These are phyloP conservation scores for Rhynchophorus ferrugineus DNA, from an alignment of 1,140 invertebrate genomes.

Conservation along the genomic window DNA sequence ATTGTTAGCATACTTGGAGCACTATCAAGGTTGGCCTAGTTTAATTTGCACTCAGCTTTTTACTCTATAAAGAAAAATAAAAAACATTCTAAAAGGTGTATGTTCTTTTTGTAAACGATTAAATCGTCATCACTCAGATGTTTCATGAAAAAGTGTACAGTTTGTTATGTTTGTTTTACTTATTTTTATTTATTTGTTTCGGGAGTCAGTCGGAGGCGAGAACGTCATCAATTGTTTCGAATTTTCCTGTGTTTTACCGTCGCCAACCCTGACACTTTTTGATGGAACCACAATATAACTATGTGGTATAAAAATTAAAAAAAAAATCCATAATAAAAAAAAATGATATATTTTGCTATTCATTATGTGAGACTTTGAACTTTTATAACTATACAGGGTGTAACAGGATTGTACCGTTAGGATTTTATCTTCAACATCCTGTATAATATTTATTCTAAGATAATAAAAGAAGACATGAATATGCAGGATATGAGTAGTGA, in stretches of 20 bases:
- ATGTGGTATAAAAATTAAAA: constrained; percentile 3
- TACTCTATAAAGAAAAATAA: background rate
- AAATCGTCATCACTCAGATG: background rate
- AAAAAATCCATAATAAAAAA: background rate
- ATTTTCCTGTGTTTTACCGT: no score
- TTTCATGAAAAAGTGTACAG: no score
- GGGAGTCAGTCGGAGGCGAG: no score
- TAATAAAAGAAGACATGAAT: background rate
- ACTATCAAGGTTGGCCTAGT: no score
- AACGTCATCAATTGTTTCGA: no score
- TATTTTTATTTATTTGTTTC: no score
- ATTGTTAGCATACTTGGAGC: no score
- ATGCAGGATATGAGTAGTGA: constrained; percentile 4
- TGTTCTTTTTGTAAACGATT: background rate
- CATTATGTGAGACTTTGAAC: constrained; percentile 9
- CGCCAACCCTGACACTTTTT: no score
- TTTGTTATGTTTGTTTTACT: no score
- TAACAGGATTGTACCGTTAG: background rate
- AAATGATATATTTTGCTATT: constrained; percentile 10
- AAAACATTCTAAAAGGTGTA: background rate
- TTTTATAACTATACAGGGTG: constrained; percentile 1
- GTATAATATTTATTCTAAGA: background rate
- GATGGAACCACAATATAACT: no score
- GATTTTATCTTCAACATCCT: background rate
- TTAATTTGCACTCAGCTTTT: background rate